phyloP scores from a whole-genome alignment of 2,888 invertebrate genomes.

The Phaonia tiefii region DNA sequence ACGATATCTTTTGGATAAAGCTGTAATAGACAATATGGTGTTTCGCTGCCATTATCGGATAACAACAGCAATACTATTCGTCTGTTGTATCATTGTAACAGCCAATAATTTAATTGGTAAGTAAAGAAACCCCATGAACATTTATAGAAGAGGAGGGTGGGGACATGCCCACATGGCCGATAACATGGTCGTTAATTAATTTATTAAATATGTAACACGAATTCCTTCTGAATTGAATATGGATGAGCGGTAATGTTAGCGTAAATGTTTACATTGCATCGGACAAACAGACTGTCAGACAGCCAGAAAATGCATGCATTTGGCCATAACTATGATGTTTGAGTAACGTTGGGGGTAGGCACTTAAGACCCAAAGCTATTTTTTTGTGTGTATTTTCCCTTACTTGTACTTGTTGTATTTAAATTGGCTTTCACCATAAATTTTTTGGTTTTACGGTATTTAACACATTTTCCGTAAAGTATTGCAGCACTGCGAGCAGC shows the following conservation, averaged over 20 bases:
- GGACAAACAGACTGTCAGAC: background rate
- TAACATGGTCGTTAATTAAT: background rate
- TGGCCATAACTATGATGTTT: background rate
- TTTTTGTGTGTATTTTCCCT: background rate
- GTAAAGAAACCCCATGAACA: too few species aligned
- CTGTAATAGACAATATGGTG: constrained; percentile 93
- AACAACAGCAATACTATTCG: constrained; percentile 92
- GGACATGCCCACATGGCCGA: too few species aligned
- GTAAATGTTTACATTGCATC: constrained; percentile 3
- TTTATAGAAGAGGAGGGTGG: too few species aligned
- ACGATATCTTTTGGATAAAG: constrained; percentile 93
- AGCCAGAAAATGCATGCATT: background rate
- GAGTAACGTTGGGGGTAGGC: too few species aligned
- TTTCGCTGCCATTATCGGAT: constrained; percentile 94
- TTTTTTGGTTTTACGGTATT: constrained; percentile 18
- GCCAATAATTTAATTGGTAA: constrained; percentile 95
- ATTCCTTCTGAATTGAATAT: too few species aligned
- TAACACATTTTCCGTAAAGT: constrained; percentile 40
- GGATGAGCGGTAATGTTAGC: background rate
- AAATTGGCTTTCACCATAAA: constrained; percentile 58
- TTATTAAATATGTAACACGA: constrained; percentile 4
- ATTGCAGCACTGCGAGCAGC: constrained; percentile 27
- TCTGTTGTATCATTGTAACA: constrained; percentile 92
- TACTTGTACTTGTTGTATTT: background rate
- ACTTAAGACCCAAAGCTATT: too few species aligned